phyloP scores from a whole-genome alignment of 1,140 invertebrate species.

The Campoletis sonorensis region DNA sequence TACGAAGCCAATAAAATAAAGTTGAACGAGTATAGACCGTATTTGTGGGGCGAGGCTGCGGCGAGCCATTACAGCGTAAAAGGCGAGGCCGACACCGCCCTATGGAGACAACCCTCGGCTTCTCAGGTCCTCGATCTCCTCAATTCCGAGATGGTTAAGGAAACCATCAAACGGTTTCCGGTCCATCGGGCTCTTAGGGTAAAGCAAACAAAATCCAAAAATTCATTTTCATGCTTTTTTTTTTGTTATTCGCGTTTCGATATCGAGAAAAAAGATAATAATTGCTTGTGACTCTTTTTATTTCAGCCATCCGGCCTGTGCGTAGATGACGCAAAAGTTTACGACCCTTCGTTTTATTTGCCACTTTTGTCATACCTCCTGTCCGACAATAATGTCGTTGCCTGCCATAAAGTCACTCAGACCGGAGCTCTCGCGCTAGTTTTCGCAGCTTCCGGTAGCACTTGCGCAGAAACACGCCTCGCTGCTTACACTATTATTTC shows the following conservation, averaged over 20 bases:
- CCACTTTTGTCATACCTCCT: constrained; percentile 82
- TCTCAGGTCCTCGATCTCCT: constrained; percentile 85
- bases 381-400: constrained; percentile 80
- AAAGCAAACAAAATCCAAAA: constrained; percentile 10
- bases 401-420: constrained; percentile 81
- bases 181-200: constrained; percentile 66
- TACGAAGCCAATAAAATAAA: constrained; percentile 81
- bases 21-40: constrained; percentile 84
- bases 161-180: constrained; percentile 85
- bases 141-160: constrained; percentile 79
- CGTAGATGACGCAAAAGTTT: constrained; percentile 69
- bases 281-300: not conserved
- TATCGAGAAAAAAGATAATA: not conserved
- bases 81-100: constrained; percentile 77
- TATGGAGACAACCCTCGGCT: constrained; percentile 83
- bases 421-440: constrained; percentile 81
- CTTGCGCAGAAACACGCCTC: constrained; percentile 78
- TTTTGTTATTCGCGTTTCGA: too few species aligned
- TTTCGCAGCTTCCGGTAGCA: constrained; percentile 80
- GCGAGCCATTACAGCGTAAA: constrained; percentile 85
- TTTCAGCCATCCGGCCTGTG: constrained; percentile 19
- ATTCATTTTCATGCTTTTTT: not conserved
- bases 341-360: constrained; percentile 85
- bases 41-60: constrained; percentile 87
- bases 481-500: constrained; percentile 82